Conservation (phyloP, 2,888 invertebrate species). For the Thelaira solivaga region DNA sequence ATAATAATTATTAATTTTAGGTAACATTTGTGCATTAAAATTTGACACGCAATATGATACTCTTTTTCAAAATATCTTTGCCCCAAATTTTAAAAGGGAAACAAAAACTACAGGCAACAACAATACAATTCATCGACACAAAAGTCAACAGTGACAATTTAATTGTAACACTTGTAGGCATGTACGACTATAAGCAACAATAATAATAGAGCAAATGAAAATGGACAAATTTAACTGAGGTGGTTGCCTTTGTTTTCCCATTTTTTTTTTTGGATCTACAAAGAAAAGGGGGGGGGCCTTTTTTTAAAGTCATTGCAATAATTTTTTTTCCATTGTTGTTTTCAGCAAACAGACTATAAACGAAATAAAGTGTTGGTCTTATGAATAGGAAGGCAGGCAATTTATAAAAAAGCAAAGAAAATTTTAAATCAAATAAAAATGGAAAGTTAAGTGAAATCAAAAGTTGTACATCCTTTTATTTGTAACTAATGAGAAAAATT, state of each 20-base stretch:
- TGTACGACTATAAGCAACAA: background rate
- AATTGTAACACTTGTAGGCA: constrained; percentile 1
- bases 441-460: too few relatives aligned
- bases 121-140: background rate
- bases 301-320: constrained; percentile 47
- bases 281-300: too few relatives aligned
- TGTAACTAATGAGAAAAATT: too few relatives aligned
- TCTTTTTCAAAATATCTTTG: constrained; percentile 26
- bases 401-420: background rate
- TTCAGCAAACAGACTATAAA: constrained; percentile 22
- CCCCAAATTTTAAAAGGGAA: constrained; percentile 1
- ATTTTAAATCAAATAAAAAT: too few relatives aligned
- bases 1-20: constrained; percentile 53
- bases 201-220: background rate
- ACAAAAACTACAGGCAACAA: background rate
- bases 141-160: constrained; percentile 26
- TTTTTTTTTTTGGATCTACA: too few relatives aligned
- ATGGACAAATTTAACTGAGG: constrained; percentile 11
- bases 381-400: background rate
- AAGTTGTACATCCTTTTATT: too few relatives aligned
- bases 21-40: constrained; percentile 64
- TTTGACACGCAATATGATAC: constrained; percentile 64
- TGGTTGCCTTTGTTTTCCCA: constrained; percentile 39
- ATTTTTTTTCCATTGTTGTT: constrained; percentile 40
- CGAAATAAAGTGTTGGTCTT: background rate